Evolutionary conservation across 2,113 vertebrate species (phyloP).

Genomic region (Nycticryphes semicollaris): DNA sequence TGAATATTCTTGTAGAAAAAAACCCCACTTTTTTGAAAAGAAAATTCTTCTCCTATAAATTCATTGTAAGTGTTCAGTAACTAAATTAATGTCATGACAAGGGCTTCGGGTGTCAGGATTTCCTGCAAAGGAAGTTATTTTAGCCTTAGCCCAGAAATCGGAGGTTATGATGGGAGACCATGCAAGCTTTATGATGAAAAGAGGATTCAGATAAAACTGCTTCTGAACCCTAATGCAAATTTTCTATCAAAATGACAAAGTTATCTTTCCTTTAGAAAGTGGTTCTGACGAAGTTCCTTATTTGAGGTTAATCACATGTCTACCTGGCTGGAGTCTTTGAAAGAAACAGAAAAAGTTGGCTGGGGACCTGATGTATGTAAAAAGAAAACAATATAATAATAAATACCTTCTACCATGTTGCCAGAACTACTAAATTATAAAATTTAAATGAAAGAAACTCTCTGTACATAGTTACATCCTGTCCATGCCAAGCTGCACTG

Average conservation of each 20-base stretch:
- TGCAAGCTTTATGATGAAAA: constrained; percentile 26
- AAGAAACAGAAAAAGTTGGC: neutral
- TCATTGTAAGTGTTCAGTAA: neutral
- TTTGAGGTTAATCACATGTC: constrained; percentile 25
- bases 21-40: neutral
- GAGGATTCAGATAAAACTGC: neutral
- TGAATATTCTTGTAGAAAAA: neutral
- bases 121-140: constrained; percentile 39
- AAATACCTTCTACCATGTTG: neutral
- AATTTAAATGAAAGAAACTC: neutral
- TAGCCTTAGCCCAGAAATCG: constrained; percentile 15
- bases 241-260: constrained; percentile 36
- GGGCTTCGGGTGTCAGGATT: constrained; percentile 32
- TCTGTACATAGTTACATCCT: neutral
- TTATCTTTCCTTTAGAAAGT: neutral
- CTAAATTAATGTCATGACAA: constrained; percentile 41
- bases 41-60: neutral
- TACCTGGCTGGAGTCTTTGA: neutral
- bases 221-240: constrained; percentile 20
- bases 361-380: neutral
- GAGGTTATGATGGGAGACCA: neutral
- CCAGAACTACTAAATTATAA: neutral
- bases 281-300: neutral
- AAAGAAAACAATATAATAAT: neutral
- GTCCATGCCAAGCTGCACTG: neutral